phyloP scores from a whole-genome alignment of 2,888 invertebrate genomes.

The Ecdyonurus torrentis region DNA sequence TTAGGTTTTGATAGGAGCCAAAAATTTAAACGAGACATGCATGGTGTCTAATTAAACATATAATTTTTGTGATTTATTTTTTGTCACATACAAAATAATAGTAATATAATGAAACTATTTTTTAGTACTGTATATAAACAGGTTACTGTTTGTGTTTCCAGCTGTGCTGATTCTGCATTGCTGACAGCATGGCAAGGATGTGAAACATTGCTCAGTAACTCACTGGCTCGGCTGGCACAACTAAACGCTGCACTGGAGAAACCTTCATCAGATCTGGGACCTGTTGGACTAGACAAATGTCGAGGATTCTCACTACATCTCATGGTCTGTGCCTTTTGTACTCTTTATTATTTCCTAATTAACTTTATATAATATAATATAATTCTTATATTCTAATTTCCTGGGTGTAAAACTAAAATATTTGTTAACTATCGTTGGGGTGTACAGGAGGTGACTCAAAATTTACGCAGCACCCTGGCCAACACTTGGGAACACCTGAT shows the following conservation, averaged over 20 bases:
- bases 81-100: too few relatives aligned
- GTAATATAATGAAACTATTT: too few relatives aligned
- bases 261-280: conserved; percentile 61
- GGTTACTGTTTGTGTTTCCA: background rate
- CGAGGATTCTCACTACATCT: conserved; percentile 71
- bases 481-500: background rate
- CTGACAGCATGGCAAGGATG: conserved; percentile 52
- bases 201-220: conserved; percentile 55
- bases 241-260: conserved; percentile 38
- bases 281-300: conserved; percentile 66
- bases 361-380: too few relatives aligned
- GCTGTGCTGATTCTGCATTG: conserved; percentile 28
- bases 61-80: too few relatives aligned
- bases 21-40: too few relatives aligned
- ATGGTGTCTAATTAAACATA: too few relatives aligned
- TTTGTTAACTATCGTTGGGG: background rate
- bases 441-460: conserved; percentile 1
- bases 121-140: too few relatives aligned
- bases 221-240: conserved; percentile 47
- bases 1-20: too few relatives aligned
- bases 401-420: too few relatives aligned
- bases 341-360: too few relatives aligned
- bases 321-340: too few relatives aligned
- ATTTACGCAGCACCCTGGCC: background rate
- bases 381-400: too few relatives aligned